Conservation (phyloP, 2,888 invertebrate genomes). For the Scrobipalpa costella region DNA sequence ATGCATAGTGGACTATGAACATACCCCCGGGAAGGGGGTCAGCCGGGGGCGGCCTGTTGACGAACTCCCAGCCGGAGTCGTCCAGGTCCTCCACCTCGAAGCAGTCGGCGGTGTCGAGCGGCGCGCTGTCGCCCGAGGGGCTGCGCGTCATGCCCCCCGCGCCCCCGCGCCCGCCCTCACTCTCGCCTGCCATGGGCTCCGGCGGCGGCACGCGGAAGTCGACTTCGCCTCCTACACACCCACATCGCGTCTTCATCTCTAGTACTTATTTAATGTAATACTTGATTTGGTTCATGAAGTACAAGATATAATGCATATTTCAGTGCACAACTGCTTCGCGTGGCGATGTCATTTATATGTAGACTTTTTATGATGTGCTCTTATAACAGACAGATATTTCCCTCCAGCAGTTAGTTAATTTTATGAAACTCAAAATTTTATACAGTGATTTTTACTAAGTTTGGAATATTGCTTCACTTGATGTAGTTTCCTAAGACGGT, state of each 20-base stretch:
- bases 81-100: constrained; percentile 77
- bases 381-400: no score
- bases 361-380: no score
- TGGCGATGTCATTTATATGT: no score
- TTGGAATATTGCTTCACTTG: no score
- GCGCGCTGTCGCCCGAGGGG: constrained; percentile 39
- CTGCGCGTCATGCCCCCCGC: constrained; percentile 44
- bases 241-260: not conserved
- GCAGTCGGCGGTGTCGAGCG: constrained; percentile 75
- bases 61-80: constrained; percentile 76
- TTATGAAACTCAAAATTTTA: no score
- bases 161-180: constrained; percentile 34
- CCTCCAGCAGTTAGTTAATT: no score
- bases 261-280: not conserved
- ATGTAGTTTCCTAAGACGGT: no score
- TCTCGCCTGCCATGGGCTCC: constrained; percentile 36
- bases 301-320: no score
- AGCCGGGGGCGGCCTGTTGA: constrained; percentile 66
- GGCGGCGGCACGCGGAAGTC: constrained; percentile 50
- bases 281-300: no score
- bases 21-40: constrained; percentile 69
- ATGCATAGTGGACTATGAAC: not conserved
- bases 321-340: no score
- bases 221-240: constrained; percentile 57
- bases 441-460: no score